These are phyloP conservation scores for Nansenia antarctica DNA, from an alignment of 2,113 vertebrate genomes.

Conservation along the genomic window DNA sequence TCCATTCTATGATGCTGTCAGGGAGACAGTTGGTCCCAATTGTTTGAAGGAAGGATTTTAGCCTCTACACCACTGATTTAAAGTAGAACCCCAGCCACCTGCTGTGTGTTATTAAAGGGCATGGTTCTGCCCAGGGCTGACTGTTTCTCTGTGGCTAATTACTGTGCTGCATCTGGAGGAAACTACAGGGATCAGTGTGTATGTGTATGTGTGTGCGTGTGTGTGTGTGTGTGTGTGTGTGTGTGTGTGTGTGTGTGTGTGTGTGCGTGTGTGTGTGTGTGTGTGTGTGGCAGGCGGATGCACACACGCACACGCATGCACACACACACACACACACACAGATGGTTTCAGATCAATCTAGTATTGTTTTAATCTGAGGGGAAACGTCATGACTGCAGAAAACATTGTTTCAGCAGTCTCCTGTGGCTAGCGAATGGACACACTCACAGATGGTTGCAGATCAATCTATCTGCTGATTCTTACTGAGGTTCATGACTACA, in stretches of 20 bases:
- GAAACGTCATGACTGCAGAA: constrained; percentile 15
- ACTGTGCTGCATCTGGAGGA: constrained; percentile 39
- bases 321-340: constrained; percentile 26
- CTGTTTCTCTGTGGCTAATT: constrained; percentile 40
- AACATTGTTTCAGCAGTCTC: constrained; percentile 31
- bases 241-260: background rate
- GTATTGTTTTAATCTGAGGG: constrained; percentile 11
- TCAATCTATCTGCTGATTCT: constrained; percentile 1
- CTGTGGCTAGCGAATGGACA: background rate
- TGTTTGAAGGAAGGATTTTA: constrained; percentile 10
- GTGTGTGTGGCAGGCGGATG: background rate
- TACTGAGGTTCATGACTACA: background rate
- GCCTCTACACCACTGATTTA: background rate
- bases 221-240: background rate
- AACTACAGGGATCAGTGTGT: constrained; percentile 34
- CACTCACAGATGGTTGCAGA: background rate
- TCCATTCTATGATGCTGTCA: background rate
- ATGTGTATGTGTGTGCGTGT: background rate
- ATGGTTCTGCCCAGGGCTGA: background rate
- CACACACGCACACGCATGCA: too few relatives aligned
- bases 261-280: constrained; percentile 1
- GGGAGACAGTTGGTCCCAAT: constrained; percentile 2
- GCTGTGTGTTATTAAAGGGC: constrained; percentile 22
- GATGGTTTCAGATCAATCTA: constrained; percentile 49
- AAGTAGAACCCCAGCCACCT: constrained; percentile 11